Base-by-base conservation (phyloP, 2,797 vertebrate genomes). In the Rhinophrynus dorsalis region DNA sequence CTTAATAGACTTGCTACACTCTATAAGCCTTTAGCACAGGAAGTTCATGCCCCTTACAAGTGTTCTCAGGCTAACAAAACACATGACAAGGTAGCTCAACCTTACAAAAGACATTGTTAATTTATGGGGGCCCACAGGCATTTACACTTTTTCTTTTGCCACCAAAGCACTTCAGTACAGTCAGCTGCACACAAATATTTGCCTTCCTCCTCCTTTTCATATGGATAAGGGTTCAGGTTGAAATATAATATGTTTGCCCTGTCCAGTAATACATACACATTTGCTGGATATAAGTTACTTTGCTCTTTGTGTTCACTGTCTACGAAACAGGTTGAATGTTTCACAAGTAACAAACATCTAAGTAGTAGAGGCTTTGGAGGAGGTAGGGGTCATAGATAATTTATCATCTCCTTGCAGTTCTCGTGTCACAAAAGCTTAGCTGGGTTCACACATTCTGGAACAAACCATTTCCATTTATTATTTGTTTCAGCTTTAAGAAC, bases 91-190 rank as follows among this genome's bases (percentile, higher is more conserved):
- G 70, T 40, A 66, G 59, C 66, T 76, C 6, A 73, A 51, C 57
- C 18, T 6, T 23, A 45, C 26, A 37, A 37, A 55, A 47, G 37
- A 58, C 74, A 73, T 65, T 69, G 73, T 71, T 79, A 76, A 75
- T 76, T 75, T 72, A 78, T 65, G 78, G 66, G 61, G 66, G 67
- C 11, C 66, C 54, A 56, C 45, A 57, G 59, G 77, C 66, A 51
- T 69, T 77, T 68, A 77, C 70, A 77, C 68, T 76, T 82, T 73
- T 74, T 78, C 63, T 76, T 77, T 79, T 77, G 30, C 75, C 68
- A 72, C 75, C 76, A 32, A 50, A 81, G 75, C 48, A 50, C 58
- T 74, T 70, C 72, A 57, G 67, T 26, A 74, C 61, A 78, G 60
- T 56, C 74, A 68, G 73, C 50, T 73, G 21, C 62, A 62, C 35